Percentiles rank a stretch among this genome's conserved stretches.
These are phyloP conservation scores for Zosterops lateralis DNA, from an alignment of 2,113 vertebrate genomes.

Conservation along the genomic window DNA sequence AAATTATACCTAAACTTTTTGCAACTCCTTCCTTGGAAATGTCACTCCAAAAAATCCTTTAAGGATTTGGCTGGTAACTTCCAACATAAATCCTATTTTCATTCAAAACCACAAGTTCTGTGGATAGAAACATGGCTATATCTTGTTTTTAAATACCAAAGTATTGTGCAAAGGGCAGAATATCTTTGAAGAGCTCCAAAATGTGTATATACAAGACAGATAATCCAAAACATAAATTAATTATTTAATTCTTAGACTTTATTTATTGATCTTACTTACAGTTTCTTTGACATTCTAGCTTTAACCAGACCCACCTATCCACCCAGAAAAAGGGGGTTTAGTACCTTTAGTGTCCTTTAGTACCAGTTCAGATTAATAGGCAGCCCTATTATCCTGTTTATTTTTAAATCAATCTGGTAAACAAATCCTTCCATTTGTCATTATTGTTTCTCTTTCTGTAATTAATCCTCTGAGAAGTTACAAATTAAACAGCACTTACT, in stretches of 20 bases:
- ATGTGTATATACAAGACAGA: not conserved
- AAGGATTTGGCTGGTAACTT: not conserved
- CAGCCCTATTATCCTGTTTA: slow-evolving; percentile 23
- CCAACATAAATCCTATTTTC: not conserved
- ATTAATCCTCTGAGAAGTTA: slow-evolving; percentile 55
- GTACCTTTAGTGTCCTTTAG: not conserved
- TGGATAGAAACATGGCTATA: not conserved
- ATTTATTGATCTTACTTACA: not conserved
- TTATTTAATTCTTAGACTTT: not conserved
- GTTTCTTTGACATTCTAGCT: not conserved
- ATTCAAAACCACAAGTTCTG: not conserved
- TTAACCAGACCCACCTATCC: not conserved
- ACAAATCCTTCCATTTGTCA: slow-evolving; percentile 39
- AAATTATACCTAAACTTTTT: not conserved
- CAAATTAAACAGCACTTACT: slow-evolving; percentile 55
- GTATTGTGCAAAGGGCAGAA: not conserved
- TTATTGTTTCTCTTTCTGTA: slow-evolving; percentile 42
- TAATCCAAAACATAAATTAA: not conserved
- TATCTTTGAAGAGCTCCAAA: not conserved
- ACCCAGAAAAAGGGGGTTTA: not conserved
- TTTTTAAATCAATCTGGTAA: slow-evolving; percentile 55
- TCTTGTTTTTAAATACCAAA: slow-evolving; percentile 5
- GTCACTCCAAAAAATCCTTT: not conserved
- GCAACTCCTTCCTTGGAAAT: not conserved
- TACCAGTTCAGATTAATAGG: not conserved